Base-by-base conservation (phyloP, 2,797 vertebrate genomes). In the Acanthiza pusilla region DNA sequence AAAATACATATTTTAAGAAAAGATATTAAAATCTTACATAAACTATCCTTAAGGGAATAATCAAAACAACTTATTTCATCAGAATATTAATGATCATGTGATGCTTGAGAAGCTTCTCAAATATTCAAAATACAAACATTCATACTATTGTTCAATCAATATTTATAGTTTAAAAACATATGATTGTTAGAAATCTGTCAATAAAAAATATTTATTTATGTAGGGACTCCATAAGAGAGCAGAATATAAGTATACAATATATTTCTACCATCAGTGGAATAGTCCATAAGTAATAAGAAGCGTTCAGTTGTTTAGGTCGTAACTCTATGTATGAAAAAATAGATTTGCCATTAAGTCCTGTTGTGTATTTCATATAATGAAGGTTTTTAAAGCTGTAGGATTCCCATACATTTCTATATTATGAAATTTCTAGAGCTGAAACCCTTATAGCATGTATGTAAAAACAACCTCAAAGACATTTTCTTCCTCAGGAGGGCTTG, bases 151-250 rank as follows among this genome's bases (percentile, higher is more conserved):
- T 75, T 96, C 65, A 94, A 95, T 97, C 92, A 97, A 96, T 97
- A 97, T 97, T 97, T 97, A 96, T 94, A 86, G 79, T 83, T 88
- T 45, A 43, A 96, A 96, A 97, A 94, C 34, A 80, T 82, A 95
- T 75, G 94, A 91, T 92, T 93, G 60, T 88, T 95, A 93, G 81
- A 96, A 96, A 94, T 93, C 93, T 91, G 75, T 94, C 86, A 92
- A 87, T 93, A 16, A 55, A 96, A 96, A 96, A 93, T 79, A 92
- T 91, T 63, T 60, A 91, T 89, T 95, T 95, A 82, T 42, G 97
- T 88, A 93, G 19, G 43, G 66, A 86, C 82, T 91, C 79, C 55
- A 81, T 95, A 94, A 89, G 58, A 92, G 91, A 95, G 88, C 57
- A 60, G 91, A 96, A 45, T 38, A 76, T 67, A 96, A 94, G 60